Conservation (phyloP, 2,888 invertebrate genomes). For the Ochropleura plecta region DNA sequence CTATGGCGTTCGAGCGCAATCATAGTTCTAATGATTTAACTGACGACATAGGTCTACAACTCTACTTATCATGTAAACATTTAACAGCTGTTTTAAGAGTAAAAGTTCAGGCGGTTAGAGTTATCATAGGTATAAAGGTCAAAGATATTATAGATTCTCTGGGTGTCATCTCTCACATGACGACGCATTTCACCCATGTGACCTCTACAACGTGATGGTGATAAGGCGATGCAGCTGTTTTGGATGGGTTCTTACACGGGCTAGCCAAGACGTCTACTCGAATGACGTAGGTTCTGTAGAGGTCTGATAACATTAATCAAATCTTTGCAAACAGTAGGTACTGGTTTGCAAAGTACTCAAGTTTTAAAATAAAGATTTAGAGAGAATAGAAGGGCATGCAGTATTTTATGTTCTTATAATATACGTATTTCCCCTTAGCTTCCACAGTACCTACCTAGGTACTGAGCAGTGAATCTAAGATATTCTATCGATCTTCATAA, state of each 20-base stretch:
- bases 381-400: too few relatives aligned
- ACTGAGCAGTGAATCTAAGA: background rate
- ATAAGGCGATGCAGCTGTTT: constrained; percentile 15
- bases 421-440: too few relatives aligned
- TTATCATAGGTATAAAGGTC: constrained; percentile 7
- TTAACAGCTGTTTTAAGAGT: too few relatives aligned
- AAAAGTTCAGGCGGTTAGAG: constrained; percentile 10
- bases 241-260: constrained; percentile 5
- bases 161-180: constrained; percentile 2
- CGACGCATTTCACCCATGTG: constrained; percentile 15
- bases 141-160: constrained; percentile 9
- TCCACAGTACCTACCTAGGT: too few relatives aligned
- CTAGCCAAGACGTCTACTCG: background rate
- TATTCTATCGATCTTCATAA: background rate
- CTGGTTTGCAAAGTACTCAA: too few relatives aligned
- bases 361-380: too few relatives aligned
- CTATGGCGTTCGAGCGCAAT: background rate
- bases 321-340: too few relatives aligned
- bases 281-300: background rate
- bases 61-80: background rate
- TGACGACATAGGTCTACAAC: background rate
- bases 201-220: constrained; percentile 25
- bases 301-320: too few relatives aligned
- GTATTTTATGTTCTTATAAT: too few relatives aligned
- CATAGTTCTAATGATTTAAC: constrained; percentile 1